Evolutionary conservation across 1,140 invertebrate species (phyloP).

Genomic region (Teleopsis dalmanni): DNA sequence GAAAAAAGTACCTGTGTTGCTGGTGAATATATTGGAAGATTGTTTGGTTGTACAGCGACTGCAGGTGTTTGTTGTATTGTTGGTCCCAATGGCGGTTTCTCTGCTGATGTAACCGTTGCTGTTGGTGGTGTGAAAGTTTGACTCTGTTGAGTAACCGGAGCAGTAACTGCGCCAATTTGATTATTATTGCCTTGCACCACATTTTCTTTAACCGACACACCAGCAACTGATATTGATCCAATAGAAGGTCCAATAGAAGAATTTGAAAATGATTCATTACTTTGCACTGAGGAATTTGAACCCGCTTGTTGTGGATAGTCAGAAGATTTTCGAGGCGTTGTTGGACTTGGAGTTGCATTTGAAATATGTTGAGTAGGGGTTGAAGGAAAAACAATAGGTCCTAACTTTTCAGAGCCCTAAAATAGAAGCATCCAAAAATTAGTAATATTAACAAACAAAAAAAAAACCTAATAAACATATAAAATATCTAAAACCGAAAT

Average conservation of each 20-base stretch:
- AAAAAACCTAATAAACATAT: too few species aligned
- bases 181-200: too few species aligned
- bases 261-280: background rate
- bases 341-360: constrained; percentile 26
- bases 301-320: constrained; percentile 30
- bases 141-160: constrained; percentile 9
- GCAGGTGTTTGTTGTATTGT: constrained; percentile 1
- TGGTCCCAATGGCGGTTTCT: constrained; percentile 15
- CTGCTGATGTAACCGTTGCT: constrained; percentile 23
- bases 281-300: too few species aligned
- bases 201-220: too few species aligned
- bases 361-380: constrained; percentile 52
- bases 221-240: too few species aligned
- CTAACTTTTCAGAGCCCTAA: constrained; percentile 59
- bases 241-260: too few species aligned
- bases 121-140: background rate
- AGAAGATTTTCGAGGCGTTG: constrained; percentile 23
- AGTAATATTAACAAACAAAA: too few species aligned
- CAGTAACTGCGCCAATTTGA: too few species aligned
- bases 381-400: constrained; percentile 66
- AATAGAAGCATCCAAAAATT: constrained; percentile 21
- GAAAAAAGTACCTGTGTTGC: background rate
- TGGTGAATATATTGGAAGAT: background rate
- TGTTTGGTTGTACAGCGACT: background rate
- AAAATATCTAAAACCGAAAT: too few species aligned